These are phyloP conservation scores for Clarias gariepinus DNA, from an alignment of 2,113 vertebrate genomes.

Conservation along the genomic window DNA sequence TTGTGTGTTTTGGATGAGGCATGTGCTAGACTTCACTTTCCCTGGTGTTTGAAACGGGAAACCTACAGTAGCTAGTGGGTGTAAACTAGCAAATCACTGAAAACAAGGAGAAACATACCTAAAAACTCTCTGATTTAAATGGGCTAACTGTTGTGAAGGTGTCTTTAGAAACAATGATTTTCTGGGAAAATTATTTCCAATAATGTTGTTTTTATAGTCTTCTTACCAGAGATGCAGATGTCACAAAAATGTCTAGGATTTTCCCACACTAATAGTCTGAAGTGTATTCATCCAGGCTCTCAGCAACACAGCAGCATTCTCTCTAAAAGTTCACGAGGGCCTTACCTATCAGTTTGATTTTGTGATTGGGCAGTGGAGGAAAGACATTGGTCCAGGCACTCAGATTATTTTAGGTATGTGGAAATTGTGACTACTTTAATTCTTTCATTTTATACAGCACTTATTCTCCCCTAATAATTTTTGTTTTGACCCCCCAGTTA, in stretches of 20 bases:
- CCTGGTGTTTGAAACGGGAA: not conserved
- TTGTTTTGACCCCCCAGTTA: slow-evolving; percentile 69
- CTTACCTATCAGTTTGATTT: slow-evolving; percentile 66
- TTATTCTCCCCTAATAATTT: not conserved
- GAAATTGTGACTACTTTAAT: not conserved
- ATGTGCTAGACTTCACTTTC: not conserved
- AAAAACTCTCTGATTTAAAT: not conserved
- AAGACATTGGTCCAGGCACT: slow-evolving; percentile 68
- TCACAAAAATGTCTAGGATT: not conserved
- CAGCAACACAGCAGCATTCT: slow-evolving; percentile 73
- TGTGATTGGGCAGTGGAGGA: slow-evolving; percentile 82
- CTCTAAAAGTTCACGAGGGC: slow-evolving; percentile 78
- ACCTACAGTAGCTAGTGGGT: not conserved
- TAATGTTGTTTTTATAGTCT: not conserved
- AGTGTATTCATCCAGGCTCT: slow-evolving; percentile 63
- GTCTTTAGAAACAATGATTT: not conserved
- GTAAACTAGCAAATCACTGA: not conserved
- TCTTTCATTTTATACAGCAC: not conserved
- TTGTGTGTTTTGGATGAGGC: not conserved
- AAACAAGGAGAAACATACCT: not conserved
- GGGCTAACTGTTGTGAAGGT: not conserved
- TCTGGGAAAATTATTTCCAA: not conserved
- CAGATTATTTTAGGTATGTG: slow-evolving; percentile 81
- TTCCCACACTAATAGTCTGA: not conserved
- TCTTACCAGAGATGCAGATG: not conserved